phyloP scores from a whole-genome alignment of 2,797 vertebrate genomes.

The Chaunax sp. region DNA sequence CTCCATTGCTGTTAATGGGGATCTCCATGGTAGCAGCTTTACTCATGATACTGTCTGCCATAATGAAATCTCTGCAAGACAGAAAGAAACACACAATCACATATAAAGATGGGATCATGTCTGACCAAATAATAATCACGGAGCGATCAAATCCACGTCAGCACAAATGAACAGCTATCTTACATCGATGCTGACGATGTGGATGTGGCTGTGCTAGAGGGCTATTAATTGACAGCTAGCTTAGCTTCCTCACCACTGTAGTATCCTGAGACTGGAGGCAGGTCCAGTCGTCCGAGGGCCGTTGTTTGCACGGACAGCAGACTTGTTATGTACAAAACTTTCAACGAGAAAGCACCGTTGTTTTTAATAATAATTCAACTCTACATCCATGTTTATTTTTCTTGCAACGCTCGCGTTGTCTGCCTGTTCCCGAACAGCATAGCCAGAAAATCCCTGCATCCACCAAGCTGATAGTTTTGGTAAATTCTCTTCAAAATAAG shows the following conservation, averaged over 20 bases:
- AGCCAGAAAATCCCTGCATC: constrained; percentile 76
- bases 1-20: constrained; percentile 95
- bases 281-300: constrained; percentile 31
- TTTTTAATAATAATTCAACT: constrained; percentile 27
- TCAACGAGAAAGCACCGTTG: constrained; percentile 23
- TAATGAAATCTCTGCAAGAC: constrained; percentile 79
- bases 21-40: constrained; percentile 99
- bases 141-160: not conserved
- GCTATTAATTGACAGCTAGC: constrained; percentile 65
- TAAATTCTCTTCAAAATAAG: constrained; percentile 70
- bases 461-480: constrained; percentile 55
- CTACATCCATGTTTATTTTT: constrained; percentile 52
- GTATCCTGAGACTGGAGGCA: constrained; percentile 29
- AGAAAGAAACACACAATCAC: constrained; percentile 28
- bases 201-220: constrained; percentile 68
- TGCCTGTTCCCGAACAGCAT: constrained; percentile 46
- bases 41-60: constrained; percentile 95
- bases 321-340: not conserved
- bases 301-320: constrained; percentile 1
- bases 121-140: not conserved
- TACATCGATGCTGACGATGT: constrained; percentile 61
- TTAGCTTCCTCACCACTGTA: constrained; percentile 56
- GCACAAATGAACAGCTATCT: not conserved
- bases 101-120: not conserved
- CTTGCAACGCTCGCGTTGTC: constrained; percentile 35